Evolutionary conservation across 2,888 invertebrate genomes (phyloP), one percentile per base, ranked within the genome.

Genomic region (Volucella inanis): DNA sequence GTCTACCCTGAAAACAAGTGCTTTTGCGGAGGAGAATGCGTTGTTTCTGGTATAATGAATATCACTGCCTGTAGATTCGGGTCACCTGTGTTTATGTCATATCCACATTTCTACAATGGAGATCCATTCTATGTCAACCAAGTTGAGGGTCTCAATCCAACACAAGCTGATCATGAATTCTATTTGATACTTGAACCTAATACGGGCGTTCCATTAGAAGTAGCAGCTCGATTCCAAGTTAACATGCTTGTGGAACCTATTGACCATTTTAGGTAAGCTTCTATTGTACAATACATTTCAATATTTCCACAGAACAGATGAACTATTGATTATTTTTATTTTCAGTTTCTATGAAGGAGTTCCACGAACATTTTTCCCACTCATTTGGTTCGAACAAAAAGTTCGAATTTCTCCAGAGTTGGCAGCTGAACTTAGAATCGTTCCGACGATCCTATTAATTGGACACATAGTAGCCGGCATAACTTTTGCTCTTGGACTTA

Each of bases 51-150:
- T 0, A 93, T 95, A 39, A 93, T 96, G 91, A 96, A 97, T 91
- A 94, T 96, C n/a, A 96, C 96, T 0, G 93, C 95, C 0, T 97
- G 97, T 88, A 94, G 96, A 68, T 96, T 93, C 89, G 96, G 96
- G 8, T 95, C 97, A 0, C 98, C 98, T 0, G 95, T 96, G 0
- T 97, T 96, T 90, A 94, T 97, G 87, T 96, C 97, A 0, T 94
- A 96, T 88, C 98, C 98, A 0, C 97, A 98, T 92, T 98, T 97
- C 91, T 93, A 95, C 89, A 94, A 95, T 88, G 97, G 94, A 0
- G 97, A 97, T 92, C 94, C 94, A 0, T 93, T 91, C 82, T 95
- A 96, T 83, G 87, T 93, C 11, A 92, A 95, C 12, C 92, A 93
- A 57, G 94, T 97, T 0, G 93, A 93, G 0, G 98, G 98, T 0